Base-by-base conservation (phyloP, 2,888 invertebrate genomes). In the Leptarthrus brevirostris region DNA sequence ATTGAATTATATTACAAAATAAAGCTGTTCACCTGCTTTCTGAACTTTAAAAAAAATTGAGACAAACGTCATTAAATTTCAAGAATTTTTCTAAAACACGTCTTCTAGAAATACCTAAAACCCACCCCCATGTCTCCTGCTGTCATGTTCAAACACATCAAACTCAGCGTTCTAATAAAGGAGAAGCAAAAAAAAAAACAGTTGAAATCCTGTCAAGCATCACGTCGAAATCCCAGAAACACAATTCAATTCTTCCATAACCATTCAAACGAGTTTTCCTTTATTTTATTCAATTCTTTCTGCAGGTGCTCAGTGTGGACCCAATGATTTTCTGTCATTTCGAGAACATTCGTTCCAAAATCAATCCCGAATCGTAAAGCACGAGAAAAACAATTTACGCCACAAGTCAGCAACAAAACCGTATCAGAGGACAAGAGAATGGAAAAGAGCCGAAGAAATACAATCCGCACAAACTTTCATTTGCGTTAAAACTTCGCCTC, bases 401-500 rank as follows among this genome's bases (percentile, higher is more conserved):
- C 40, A 40, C 2, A 12, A 40, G 40, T n/a, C 40, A 40, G n/a
- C 12, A 40, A 40, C 40, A 40, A 12, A 6, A 8, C 12, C 40
- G 10, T 3, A 40, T 12, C 40, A 2, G 10, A 30, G 30, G 30
- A n/a, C 2, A 16, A 18, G 8, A 52, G 6, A 3, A 26, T 18
- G 18, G 12, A 18, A n/a, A 26, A 10, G 14, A 22, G 14, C 16
- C 18, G 16, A 44, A 3, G 16, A 47, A 66, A 66, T 47, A 22
- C 44, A 66, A 47, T 66, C n/a, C 64, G 34, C 26, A 47, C 24
- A 47, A 66, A 66, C 64, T 66, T 26, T 47, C 64, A 66, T 72
- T 72, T 56, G 58, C 58, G 54, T 56, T 54, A 74, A 74, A 66
- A 66, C 74, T 75, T 73, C 69, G 73, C 72, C 73, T 75, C 75